Percentiles rank a stretch among this genome's conserved stretches.
These are phyloP conservation scores for Meta bourneti DNA, from an alignment of 2,888 invertebrate genomes.

Conservation along the genomic window DNA sequence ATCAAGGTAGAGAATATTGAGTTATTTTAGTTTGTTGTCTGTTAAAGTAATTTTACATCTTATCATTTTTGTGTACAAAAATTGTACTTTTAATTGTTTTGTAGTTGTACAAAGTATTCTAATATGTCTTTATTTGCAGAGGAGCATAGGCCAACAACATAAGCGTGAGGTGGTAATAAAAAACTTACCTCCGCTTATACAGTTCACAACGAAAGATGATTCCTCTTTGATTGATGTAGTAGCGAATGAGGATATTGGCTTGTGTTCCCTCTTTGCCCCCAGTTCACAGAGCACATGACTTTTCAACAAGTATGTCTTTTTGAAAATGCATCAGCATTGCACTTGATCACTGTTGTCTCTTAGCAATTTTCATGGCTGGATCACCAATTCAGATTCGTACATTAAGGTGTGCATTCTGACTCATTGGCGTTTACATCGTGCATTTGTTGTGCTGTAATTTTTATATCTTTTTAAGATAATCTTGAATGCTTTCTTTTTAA, in stretches of 20 bases:
- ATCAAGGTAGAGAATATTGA: not conserved
- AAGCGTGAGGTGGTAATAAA: constrained; percentile 92
- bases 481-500: too few species aligned
- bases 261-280: constrained; percentile 37
- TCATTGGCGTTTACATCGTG: too few species aligned
- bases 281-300: not conserved
- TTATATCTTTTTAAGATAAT: too few species aligned
- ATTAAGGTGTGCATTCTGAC: too few species aligned
- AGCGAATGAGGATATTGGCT: constrained; percentile 17
- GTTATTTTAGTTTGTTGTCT: not conserved
- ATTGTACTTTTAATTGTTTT: too few species aligned
- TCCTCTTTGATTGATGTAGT: constrained; percentile 3
- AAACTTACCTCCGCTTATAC: constrained; percentile 86
- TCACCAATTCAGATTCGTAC: too few species aligned
- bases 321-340: not conserved
- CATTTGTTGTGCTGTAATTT: too few species aligned
- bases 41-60: too few species aligned
- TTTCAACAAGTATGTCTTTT: not conserved
- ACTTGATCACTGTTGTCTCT: not conserved
- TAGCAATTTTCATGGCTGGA: too few species aligned
- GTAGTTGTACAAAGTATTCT: too few species aligned
- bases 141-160: constrained; percentile 93
- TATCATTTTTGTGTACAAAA: not conserved
- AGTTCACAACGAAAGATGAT: constrained; percentile 3
- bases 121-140: constrained; percentile 81